Base-by-base conservation (phyloP, 2,888 invertebrate species). In the Rotaria socialis region DNA sequence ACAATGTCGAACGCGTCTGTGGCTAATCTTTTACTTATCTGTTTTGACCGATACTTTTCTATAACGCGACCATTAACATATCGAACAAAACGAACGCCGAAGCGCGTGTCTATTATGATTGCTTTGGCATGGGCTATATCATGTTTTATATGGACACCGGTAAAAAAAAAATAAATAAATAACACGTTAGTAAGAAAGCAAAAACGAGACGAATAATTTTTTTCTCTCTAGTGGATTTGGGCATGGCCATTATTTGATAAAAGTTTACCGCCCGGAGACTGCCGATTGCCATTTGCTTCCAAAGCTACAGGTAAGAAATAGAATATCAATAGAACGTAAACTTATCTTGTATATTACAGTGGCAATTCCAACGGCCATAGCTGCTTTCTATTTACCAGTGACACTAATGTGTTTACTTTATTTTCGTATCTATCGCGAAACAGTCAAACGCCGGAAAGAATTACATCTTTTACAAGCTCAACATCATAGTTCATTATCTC, bases 1-100 rank as follows among this genome's bases (percentile, higher is more conserved):
- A 93, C 98, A 88, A 97, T 97, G 90, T 96, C 96, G 90, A 99
- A 99, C 93, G 98, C 99, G 67, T 97, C 97, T 41, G 98, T 98
- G 89, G 94, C 98, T 89, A 99, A 98, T 92, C 93, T 99, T 88
- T 94, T 99, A 90, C 96, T 99, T 91, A 99, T 99, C 92, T 96
- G 96, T 92, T 97, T 99, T 92, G 99, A 99, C 92, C 93, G 97
- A 88, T 92, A 92, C 88, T 95, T 95, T 91, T 96, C 96, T 89
- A 96, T 97, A 88, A 97, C 97, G 84, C 93, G 96, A 89, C 98
- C 98, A 87, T 93, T 98, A 89, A 96, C 96, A 85, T 98, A 98
- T 92, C 94, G 98, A 88, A 97, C 96, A 47, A 95, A 95, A 91
- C 93, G 98, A 91, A 98, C 97, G 89, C 96, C 96, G 88, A 94